Conservation (phyloP, 2,888 invertebrate species). For the Ormyrus nitidulus region DNA sequence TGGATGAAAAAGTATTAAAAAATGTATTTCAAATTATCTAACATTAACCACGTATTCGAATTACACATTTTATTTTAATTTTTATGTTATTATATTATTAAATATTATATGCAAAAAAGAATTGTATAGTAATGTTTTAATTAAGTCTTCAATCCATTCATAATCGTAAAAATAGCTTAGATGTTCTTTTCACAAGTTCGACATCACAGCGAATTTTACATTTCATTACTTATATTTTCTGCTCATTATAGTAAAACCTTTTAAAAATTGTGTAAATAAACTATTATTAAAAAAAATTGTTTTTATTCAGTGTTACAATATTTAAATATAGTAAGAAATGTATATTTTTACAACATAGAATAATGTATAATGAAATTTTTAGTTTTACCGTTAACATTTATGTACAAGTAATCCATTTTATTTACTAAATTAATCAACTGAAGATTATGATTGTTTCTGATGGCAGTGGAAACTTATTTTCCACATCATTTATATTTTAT, state of each 20-base stretch:
- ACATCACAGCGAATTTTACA: slow-evolving; percentile 22
- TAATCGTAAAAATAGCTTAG: slow-evolving; percentile 32
- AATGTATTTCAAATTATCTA: background rate
- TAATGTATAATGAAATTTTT: slow-evolving; percentile 28
- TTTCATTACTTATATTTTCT: slow-evolving; percentile 34
- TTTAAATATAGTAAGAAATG: slow-evolving; percentile 45
- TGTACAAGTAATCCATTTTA: slow-evolving; percentile 50
- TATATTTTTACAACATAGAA: slow-evolving; percentile 51
- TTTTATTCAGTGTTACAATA: slow-evolving; percentile 47
- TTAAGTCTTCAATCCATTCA: slow-evolving; percentile 33
- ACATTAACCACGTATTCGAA: background rate
- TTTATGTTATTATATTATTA: slow-evolving; percentile 24
- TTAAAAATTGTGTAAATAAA: slow-evolving; percentile 55
- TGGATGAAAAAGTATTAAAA: slow-evolving; percentile 14
- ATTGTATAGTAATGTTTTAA: slow-evolving; percentile 44
- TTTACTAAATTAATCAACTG: slow-evolving; percentile 35
- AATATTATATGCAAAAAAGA: slow-evolving; percentile 34
- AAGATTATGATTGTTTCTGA: slow-evolving; percentile 19
- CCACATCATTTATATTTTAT: slow-evolving; percentile 27
- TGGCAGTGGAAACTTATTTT: slow-evolving; percentile 44
- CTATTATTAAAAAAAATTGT: slow-evolving; percentile 48
- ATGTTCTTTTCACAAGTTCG: slow-evolving; percentile 11
- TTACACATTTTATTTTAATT: slow-evolving; percentile 44
- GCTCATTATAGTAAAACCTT: slow-evolving; percentile 34
- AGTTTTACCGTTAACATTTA: slow-evolving; percentile 33